phyloP scores from a whole-genome alignment of 2,888 invertebrate species.

The Drymonia ruficornis region DNA sequence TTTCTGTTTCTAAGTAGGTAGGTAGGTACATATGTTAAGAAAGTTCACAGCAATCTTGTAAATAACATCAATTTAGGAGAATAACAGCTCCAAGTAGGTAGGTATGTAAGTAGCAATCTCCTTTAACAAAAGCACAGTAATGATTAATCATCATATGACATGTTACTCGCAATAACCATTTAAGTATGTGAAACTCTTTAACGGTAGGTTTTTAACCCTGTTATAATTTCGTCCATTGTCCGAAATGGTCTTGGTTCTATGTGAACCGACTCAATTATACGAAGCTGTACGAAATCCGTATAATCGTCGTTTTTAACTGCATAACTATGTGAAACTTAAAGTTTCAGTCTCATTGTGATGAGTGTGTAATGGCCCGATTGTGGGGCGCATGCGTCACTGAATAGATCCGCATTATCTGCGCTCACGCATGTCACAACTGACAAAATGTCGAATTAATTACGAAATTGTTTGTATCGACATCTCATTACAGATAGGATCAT shows the following conservation, averaged over 20 bases:
- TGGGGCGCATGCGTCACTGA: slow-evolving; percentile 24
- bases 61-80: slow-evolving; percentile 36
- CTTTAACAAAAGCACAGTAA: slow-evolving; percentile 59
- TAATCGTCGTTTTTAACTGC: slow-evolving; percentile 80
- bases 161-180: slow-evolving; percentile 73
- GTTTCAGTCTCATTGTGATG: slow-evolving; percentile 75
- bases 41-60: slow-evolving; percentile 35
- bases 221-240: slow-evolving; percentile 83
- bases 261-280: slow-evolving; percentile 82
- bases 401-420: slow-evolving; percentile 10
- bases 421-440: slow-evolving; percentile 27
- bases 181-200: slow-evolving; percentile 80
- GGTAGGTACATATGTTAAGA: neutral
- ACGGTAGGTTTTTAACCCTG: slow-evolving; percentile 69
- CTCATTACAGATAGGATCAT: slow-evolving; percentile 56
- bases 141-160: slow-evolving; percentile 80
- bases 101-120: slow-evolving; percentile 35
- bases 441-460: slow-evolving; percentile 21
- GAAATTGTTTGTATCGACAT: slow-evolving; percentile 36
- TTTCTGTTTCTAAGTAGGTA: too few species aligned
- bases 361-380: slow-evolving; percentile 53
- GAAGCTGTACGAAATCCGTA: slow-evolving; percentile 74
- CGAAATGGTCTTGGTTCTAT: slow-evolving; percentile 78
- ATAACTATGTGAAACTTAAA: slow-evolving; percentile 81
- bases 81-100: slow-evolving; percentile 39